Base-by-base conservation (phyloP, 2,113 vertebrate species). In the Datnioides undecimradiatus region DNA sequence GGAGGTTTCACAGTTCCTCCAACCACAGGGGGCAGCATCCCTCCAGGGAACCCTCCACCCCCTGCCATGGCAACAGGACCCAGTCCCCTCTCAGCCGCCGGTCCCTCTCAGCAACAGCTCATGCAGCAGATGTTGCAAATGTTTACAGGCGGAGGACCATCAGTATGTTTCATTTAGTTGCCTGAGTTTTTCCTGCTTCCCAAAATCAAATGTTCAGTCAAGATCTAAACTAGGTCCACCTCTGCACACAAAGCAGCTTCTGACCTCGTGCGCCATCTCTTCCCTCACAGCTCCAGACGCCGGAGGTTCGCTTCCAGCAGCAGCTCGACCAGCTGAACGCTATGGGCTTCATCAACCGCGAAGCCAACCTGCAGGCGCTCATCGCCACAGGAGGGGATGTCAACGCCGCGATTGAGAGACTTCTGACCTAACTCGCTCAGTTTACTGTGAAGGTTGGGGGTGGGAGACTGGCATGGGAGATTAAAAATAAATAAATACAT, bases 271-370 rank as follows among this genome's bases (percentile, higher is more conserved):
- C 2, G 0, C 27, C 1, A 0, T 64, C 27, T 65, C 55, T 12
- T 65, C 10, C 23, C 23, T 49, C 55, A 14, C 71, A 97, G 96
- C 94, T 91, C 69, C 97, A 95, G 95, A 96, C 91, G 7, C 97
- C 97, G 0, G 97, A 98, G 91, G 95, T 96, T 75, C 95, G 96
- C 86, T 98, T 97, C 90, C 96, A 96, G 91, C 95, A 95, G 84
- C 97, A 98, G 80, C 96, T 98, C 85, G 96, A 98, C 82, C 97
- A 98, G 88, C 96, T 98, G 92, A 97, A 94, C 67, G 95, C 96
- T 71, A 98, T 98, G 97, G 97, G 97, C 82, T 98, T 97, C 91
- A 93, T 96, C 93, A 97, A 98, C 92, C 96, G 92, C 13, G 96
- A 97, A 93, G 97, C 97, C 88, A 98, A 98, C 81, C 92, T 98